Percentiles rank a stretch among this genome's conserved stretches.
Evolutionary conservation across 2,113 vertebrate species (phyloP).

Genomic region (Chelonoidis abingdonii): DNA sequence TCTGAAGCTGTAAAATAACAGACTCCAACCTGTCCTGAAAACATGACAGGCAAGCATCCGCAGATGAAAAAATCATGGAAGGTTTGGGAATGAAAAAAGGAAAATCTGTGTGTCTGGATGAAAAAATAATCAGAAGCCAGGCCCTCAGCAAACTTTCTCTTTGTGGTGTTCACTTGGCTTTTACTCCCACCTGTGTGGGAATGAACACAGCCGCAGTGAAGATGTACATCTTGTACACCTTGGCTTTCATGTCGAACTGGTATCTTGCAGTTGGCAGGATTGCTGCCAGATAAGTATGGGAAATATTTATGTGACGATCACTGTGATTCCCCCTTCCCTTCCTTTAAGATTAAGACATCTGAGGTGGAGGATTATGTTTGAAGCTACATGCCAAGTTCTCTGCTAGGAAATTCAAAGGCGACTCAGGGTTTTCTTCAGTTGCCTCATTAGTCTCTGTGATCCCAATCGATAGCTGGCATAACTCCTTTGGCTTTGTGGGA

Average conservation of each 20-base stretch:
- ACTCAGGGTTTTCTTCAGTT: background rate
- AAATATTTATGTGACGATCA: background rate
- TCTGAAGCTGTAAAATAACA: background rate
- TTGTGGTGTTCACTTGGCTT: background rate
- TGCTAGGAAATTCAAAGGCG: background rate
- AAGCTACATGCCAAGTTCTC: background rate
- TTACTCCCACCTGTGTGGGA: background rate
- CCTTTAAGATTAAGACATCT: background rate
- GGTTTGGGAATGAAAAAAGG: background rate
- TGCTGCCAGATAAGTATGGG: background rate
- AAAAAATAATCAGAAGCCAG: background rate
- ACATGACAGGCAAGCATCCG: fast-evolving
- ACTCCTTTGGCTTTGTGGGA: background rate
- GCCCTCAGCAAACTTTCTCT: background rate
- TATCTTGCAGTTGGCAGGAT: background rate
- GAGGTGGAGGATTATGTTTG: background rate
- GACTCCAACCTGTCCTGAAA: background rate
- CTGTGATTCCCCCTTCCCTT: background rate
- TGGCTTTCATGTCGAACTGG: background rate
- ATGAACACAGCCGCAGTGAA: background rate
- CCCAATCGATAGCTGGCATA: background rate
- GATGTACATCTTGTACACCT: background rate
- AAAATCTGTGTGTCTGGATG: background rate
- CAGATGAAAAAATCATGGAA: background rate
- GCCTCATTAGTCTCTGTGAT: background rate